These are phyloP conservation scores for Epinephelus lanceolatus DNA, from an alignment of 2,113 vertebrate species.

Conservation along the genomic window DNA sequence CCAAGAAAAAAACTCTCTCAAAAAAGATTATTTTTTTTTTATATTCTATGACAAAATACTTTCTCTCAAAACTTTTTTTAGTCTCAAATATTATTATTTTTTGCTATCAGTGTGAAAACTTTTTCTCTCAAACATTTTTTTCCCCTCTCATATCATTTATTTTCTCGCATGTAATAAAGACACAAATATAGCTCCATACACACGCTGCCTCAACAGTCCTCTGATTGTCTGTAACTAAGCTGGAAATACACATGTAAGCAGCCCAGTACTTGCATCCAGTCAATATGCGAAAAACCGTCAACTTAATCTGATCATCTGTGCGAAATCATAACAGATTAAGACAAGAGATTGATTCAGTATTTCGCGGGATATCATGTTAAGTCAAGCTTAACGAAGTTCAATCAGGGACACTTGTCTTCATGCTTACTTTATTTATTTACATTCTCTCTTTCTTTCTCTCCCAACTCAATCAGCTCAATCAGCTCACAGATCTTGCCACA, in stretches of 20 bases:
- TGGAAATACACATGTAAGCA: background rate
- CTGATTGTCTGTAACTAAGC: background rate
- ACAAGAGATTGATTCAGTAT: background rate
- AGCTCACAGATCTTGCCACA: background rate
- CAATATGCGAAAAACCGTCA: constrained; percentile 5
- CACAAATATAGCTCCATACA: too few species aligned
- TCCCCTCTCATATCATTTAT: too few species aligned
- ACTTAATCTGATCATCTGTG: constrained; percentile 31
- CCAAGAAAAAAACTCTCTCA: too few species aligned
- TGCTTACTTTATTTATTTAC: background rate
- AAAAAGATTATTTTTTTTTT: too few species aligned
- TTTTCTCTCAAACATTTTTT: too few species aligned
- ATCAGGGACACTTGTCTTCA: background rate
- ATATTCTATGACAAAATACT: too few species aligned
- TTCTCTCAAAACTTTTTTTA: too few species aligned
- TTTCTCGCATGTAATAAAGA: too few species aligned
- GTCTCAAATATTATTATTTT: too few species aligned
- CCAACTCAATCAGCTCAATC: background rate
- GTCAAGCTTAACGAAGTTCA: background rate
- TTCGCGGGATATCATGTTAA: background rate
- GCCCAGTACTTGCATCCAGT: background rate
- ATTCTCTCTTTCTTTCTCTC: background rate
- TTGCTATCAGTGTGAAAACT: too few species aligned
- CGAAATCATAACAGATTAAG: background rate
- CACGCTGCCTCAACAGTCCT: background rate